Percentiles rank a stretch among this genome's conserved stretches.
Conservation (phyloP, 2,797 vertebrate species). For the Monodelphis domestica region DNA sequence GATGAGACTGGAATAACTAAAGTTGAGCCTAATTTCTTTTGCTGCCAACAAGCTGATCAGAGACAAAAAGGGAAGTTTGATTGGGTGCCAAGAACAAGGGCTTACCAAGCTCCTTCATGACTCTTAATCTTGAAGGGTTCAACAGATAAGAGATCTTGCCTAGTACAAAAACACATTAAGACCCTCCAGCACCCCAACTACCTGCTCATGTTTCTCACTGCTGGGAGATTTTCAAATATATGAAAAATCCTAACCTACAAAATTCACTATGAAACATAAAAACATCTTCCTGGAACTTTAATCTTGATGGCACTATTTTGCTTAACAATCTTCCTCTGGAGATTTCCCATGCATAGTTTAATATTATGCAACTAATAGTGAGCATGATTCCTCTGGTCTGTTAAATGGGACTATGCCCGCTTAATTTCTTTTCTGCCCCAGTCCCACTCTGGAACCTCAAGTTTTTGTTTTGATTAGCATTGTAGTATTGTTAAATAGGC, state of each 20-base stretch:
- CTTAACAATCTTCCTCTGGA: conserved; percentile 74
- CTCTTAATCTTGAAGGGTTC: conserved; percentile 47
- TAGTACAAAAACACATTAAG: conserved; percentile 55
- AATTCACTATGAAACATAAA: conserved; percentile 70
- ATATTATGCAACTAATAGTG: conserved; percentile 67
- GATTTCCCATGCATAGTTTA: conserved; percentile 70
- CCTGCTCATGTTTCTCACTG: conserved; percentile 60
- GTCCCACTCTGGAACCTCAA: too few relatives aligned
- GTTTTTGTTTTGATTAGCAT: conserved; percentile 43
- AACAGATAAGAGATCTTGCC: conserved; percentile 67
- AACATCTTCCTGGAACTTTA: conserved; percentile 56
- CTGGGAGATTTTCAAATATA: conserved; percentile 60
- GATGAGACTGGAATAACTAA: conserved; percentile 56
- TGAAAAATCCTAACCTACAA: conserved; percentile 58
- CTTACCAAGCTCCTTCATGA: conserved; percentile 32
- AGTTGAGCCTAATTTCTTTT: conserved; percentile 34
- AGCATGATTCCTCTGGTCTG: conserved; percentile 47
- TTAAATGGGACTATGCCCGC: conserved; percentile 50
- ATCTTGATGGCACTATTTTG: conserved; percentile 68
- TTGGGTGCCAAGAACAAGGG: conserved; percentile 50
- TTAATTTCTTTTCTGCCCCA: conserved; percentile 29
- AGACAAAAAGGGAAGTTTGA: conserved; percentile 50
- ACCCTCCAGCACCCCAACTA: conserved; percentile 47
- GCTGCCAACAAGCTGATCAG: conserved; percentile 66
- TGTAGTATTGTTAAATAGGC: conserved; percentile 45